These are phyloP conservation scores for Thumatha senex DNA, from an alignment of 2,888 invertebrate species.

Conservation along the genomic window DNA sequence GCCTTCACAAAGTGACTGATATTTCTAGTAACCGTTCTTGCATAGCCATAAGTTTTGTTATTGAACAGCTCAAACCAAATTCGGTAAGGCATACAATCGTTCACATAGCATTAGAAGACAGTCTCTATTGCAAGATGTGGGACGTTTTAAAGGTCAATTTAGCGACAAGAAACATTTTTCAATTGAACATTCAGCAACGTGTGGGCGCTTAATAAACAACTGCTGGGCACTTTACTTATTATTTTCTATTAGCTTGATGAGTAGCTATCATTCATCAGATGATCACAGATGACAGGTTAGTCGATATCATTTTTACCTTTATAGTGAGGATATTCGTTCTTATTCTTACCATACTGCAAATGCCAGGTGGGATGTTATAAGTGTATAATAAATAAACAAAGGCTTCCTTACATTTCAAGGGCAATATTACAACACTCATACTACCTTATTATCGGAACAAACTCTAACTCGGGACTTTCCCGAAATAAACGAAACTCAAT, in stretches of 20 bases:
- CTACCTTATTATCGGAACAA: too few species aligned
- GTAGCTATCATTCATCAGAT: constrained; percentile 56
- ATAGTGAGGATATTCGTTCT: neutral
- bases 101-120: constrained; percentile 19
- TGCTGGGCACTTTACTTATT: constrained; percentile 59
- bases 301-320: constrained; percentile 15
- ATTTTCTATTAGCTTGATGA: constrained; percentile 49
- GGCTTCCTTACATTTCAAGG: neutral
- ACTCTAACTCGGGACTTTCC: too few species aligned
- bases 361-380: too few species aligned
- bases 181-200: constrained; percentile 61
- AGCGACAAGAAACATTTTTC: constrained; percentile 60
- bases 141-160: constrained; percentile 69
- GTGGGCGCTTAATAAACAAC: constrained; percentile 63
- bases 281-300: constrained; percentile 35
- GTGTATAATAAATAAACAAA: neutral
- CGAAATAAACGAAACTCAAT: too few species aligned
- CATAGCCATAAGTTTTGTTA: constrained; percentile 9
- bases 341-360: neutral
- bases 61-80: constrained; percentile 17
- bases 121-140: constrained; percentile 38
- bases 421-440: too few species aligned
- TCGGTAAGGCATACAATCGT: constrained; percentile 18
- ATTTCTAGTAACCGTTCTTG: constrained; percentile 15
- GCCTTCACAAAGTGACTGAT: constrained; percentile 1